phyloP scores from a whole-genome alignment of 2,113 vertebrate species.

The Heliornis fulica region DNA sequence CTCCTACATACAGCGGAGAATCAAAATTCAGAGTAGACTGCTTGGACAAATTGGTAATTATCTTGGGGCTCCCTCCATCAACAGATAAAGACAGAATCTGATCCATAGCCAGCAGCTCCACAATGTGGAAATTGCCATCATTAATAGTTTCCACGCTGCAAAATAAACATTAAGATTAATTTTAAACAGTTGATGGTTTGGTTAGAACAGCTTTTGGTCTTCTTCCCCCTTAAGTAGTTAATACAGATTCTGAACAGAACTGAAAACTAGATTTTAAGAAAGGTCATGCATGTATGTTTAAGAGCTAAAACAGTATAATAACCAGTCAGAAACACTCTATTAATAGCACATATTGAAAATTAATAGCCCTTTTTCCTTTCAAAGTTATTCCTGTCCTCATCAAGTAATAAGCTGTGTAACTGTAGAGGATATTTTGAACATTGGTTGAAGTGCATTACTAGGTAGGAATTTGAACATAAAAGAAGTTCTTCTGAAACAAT shows the following conservation, averaged over 20 bases:
- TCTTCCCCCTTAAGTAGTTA: neutral
- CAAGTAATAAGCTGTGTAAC: neutral
- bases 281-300: neutral
- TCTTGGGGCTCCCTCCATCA: conserved; percentile 92
- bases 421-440: neutral
- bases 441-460: neutral
- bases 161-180: conserved; percentile 26
- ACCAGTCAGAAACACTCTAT: neutral
- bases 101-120: conserved; percentile 90
- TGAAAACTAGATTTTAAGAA: neutral
- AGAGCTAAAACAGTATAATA: neutral
- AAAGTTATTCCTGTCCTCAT: neutral
- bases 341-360: neutral
- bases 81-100: conserved; percentile 91
- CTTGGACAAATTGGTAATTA: conserved; percentile 91
- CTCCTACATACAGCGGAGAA: conserved; percentile 93
- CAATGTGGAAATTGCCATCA: conserved; percentile 93
- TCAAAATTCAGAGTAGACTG: conserved; percentile 89
- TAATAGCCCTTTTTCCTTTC: neutral
- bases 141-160: conserved; percentile 95
- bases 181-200: neutral
- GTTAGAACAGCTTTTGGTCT: neutral
- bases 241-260: neutral
- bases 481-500: neutral
- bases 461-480: neutral